Conservation (phyloP, 2,113 vertebrate species). For the Onychostruthus taczanowskii region DNA sequence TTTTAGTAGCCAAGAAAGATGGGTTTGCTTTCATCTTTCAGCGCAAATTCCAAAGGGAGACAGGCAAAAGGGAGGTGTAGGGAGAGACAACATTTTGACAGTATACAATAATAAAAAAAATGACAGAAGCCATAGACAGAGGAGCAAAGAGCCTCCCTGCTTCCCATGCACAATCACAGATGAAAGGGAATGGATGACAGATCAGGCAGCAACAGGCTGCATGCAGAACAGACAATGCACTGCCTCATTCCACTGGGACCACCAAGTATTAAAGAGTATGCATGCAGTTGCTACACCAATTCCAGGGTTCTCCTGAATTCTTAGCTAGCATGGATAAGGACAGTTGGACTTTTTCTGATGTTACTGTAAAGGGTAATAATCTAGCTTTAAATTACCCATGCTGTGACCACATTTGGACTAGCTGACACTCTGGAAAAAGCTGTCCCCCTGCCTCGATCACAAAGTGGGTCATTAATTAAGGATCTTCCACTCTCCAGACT, state of each 20-base stretch:
- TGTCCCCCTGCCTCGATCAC: not conserved
- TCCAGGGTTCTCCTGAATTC: not conserved
- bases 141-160: slow-evolving; percentile 14
- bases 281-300: not conserved
- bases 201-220: slow-evolving; percentile 12
- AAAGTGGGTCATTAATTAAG: not conserved
- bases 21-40: slow-evolving; percentile 25
- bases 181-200: slow-evolving; percentile 28
- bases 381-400: not conserved
- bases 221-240: not conserved
- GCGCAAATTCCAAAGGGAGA: slow-evolving; percentile 16
- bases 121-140: slow-evolving; percentile 44
- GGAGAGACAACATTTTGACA: slow-evolving; percentile 44
- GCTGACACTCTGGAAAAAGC: not conserved
- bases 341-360: not conserved
- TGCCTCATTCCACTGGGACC: not conserved
- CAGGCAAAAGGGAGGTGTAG: not conserved
- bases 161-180: slow-evolving; percentile 44
- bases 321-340: not conserved
- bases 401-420: not conserved
- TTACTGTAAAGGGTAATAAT: not conserved
- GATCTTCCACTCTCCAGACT: not conserved
- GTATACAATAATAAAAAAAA: slow-evolving; percentile 31
- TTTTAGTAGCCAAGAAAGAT: not conserved
- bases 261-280: not conserved